phyloP scores from a whole-genome alignment of 2,888 invertebrate species.

The Drosophila anomelani region DNA sequence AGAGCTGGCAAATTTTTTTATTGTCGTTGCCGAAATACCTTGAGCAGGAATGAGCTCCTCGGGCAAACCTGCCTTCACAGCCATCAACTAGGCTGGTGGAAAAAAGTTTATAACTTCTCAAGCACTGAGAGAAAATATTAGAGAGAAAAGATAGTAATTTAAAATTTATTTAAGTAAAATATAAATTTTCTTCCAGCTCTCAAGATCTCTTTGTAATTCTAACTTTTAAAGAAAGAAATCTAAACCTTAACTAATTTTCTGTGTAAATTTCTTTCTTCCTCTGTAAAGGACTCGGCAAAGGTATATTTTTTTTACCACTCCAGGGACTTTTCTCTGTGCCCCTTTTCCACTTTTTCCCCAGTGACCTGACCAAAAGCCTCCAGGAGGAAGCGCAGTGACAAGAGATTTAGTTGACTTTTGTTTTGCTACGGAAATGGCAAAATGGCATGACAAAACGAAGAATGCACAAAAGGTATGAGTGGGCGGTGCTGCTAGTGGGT shows the following conservation, averaged over 20 bases:
- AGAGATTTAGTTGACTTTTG: constrained; percentile 64
- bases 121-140: constrained; percentile 1
- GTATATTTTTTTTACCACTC: constrained; percentile 36
- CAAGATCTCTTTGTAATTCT: background rate
- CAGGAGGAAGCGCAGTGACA: constrained; percentile 48
- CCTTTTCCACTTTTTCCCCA: constrained; percentile 20
- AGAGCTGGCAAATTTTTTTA: constrained; percentile 31
- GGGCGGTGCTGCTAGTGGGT: constrained; percentile 10
- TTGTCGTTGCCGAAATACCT: constrained; percentile 31
- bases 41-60: constrained; percentile 17
- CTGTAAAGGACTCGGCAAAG: constrained; percentile 15
- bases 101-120: constrained; percentile 41
- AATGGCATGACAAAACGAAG: constrained; percentile 61
- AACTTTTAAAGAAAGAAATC: background rate
- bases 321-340: constrained; percentile 19
- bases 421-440: constrained; percentile 61
- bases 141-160: rapidly evolving
- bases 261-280: background rate
- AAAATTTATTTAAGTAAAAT: background rate
- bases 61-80: background rate
- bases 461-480: constrained; percentile 52
- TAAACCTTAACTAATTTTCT: background rate
- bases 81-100: constrained; percentile 25
- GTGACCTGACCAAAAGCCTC: constrained; percentile 30
- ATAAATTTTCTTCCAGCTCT: background rate